Base-by-base conservation (phyloP, 2,113 vertebrate genomes). In the Glaucomys volans region DNA sequence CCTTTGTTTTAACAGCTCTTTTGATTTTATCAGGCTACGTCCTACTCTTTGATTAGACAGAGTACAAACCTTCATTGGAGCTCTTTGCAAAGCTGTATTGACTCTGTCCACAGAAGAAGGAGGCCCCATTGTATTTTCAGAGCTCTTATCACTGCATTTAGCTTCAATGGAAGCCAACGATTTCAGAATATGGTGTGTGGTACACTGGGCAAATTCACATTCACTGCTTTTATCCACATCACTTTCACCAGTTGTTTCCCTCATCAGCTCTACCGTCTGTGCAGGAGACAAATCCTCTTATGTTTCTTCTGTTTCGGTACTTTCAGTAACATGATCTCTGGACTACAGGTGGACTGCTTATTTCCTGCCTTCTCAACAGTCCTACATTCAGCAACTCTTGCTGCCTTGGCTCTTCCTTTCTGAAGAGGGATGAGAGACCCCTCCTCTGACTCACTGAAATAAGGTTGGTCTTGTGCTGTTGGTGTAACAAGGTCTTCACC, bases 401-500 rank as follows among this genome's bases (percentile, higher is more conserved):
- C 97, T 59, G 94, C 40, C 75, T 96, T 97, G 71, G 0, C 74
- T 67, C 77, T 94, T 95, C 97, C 88, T 90, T 81, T 91, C 95
- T 96, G 81, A 94, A 95, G 24, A 84, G 87, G 95, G 75, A 75
- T 57, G 32, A 85, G 66, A 47, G 98, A 98, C 40, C 98, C 98
- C 54, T 98, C 97, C 72, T 96, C 98, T 24, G 99, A 98, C 90
- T 99, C 98, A 52, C 97, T 97, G 81, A 99, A 99, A 20, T 96
- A 98, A 13, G 98, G 97, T 42, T 98, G 98, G 62, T 99, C 99
- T 82, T 98, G 94, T 6, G 96, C 98, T 64, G 98, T 32, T 0
- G 98, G 99, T 10, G 99, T 99, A 96, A 97, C 97, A 72, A 98
- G 97, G 30, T 99, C 99, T 75, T 99, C 99, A 12, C 98, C 99